These are phyloP conservation scores for Cynoglossus semilaevis DNA, from an alignment of 2,113 vertebrate genomes.

Conservation along the genomic window DNA sequence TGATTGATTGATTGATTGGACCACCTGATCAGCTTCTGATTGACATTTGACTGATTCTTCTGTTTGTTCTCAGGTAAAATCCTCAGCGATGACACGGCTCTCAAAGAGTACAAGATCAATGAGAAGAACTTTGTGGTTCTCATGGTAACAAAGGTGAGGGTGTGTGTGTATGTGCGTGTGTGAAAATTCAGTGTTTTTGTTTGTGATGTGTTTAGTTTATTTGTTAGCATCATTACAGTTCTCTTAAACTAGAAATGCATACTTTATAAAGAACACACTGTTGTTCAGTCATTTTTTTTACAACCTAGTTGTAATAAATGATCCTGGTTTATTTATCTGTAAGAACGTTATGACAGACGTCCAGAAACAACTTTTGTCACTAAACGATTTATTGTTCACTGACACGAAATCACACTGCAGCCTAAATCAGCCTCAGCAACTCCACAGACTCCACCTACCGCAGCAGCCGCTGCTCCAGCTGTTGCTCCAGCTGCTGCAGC, in stretches of 20 bases:
- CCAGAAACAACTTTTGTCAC: no score
- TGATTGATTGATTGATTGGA: no score
- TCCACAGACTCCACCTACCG: slow-evolving; percentile 45
- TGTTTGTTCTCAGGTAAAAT: slow-evolving; percentile 85
- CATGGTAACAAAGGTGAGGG: slow-evolving; percentile 93
- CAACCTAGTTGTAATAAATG: no score
- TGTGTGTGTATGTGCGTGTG: background rate
- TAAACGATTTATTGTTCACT: no score
- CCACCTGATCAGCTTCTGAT: no score
- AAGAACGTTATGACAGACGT: no score
- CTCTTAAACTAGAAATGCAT: no score
- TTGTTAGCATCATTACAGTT: no score
- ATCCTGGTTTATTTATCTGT: no score
- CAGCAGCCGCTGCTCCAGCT: slow-evolving; percentile 64
- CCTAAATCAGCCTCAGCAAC: slow-evolving; percentile 81
- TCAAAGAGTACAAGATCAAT: slow-evolving; percentile 96
- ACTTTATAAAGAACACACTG: no score
- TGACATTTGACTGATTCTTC: slow-evolving; percentile 8
- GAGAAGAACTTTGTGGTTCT: slow-evolving; percentile 98
- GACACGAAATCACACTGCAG: slow-evolving; percentile 56
- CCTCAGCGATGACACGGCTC: slow-evolving; percentile 88
- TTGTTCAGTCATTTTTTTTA: no score
- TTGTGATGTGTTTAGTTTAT: no score
- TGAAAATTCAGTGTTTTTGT: background rate
- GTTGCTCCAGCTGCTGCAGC: slow-evolving; percentile 64